Conservation (phyloP, 2,113 vertebrate genomes). For the Xyliphius kryptos region DNA sequence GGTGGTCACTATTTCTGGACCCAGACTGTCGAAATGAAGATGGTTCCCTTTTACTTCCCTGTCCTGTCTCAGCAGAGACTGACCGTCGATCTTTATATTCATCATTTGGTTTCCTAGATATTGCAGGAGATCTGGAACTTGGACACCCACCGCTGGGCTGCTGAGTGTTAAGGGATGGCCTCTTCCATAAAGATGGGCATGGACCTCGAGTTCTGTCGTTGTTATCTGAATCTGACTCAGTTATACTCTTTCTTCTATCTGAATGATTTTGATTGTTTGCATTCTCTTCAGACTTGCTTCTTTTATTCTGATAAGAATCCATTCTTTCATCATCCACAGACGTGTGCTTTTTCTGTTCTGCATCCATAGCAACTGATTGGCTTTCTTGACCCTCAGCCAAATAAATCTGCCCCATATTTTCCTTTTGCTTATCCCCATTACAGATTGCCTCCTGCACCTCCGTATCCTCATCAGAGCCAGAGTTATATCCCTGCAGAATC, state of each 20-base stretch:
- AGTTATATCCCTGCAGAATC: conserved; percentile 96
- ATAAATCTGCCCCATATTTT: neutral
- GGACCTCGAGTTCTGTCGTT: conserved; percentile 20
- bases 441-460: conserved; percentile 51
- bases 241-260: conserved; percentile 28
- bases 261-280: conserved; percentile 8
- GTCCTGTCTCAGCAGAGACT: conserved; percentile 4
- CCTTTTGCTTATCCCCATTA: conserved; percentile 68
- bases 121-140: conserved; percentile 38
- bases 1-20: conserved; percentile 44
- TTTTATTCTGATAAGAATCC: conserved; percentile 73
- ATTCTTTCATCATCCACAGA: conserved; percentile 72
- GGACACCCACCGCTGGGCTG: conserved; percentile 24
- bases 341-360: conserved; percentile 55
- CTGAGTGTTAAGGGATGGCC: conserved; percentile 42
- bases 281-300: conserved; percentile 60
- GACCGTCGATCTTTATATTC: no score
- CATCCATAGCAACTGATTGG: neutral
- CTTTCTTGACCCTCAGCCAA: neutral
- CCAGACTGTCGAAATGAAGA: conserved; percentile 24
- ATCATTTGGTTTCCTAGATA: conserved; percentile 18
- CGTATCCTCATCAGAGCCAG: conserved; percentile 91
- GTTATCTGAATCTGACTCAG: conserved; percentile 6
- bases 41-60: conserved; percentile 1
- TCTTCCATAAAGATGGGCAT: conserved; percentile 17